Base-by-base conservation (phyloP, 2,113 vertebrate species). In the Cheilinus undulatus region DNA sequence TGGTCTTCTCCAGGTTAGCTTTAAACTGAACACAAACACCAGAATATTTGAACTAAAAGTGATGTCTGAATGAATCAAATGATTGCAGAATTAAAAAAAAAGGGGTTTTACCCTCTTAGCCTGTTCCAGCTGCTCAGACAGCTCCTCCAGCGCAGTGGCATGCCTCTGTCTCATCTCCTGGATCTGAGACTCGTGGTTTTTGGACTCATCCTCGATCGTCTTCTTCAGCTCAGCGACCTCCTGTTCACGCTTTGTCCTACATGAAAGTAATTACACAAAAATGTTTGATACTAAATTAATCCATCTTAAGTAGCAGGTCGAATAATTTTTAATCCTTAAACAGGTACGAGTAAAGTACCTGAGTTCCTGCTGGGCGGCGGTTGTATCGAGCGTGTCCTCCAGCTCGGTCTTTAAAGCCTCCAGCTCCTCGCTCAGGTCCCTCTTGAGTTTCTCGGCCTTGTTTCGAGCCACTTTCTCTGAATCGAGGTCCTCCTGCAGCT, bases 221-320 rank as follows among this genome's bases (percentile, higher is more conserved):
- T 98, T 99, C 93, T 99, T 99, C 78, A 99, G 92, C 59, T 99
- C 98, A 5, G 97, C 92, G 60, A 99, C 98, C 88, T 99, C 98
- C 89, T 98, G 97, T 54, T 99, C 98, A 40, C 98, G 94, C 72
- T 99, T 99, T 43, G 95, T 96, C 89, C 98, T 99, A 50, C 2
- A 73, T 11, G 11, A 61, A 32, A 48, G 30, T 9, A 60, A 6
- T 4, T 6, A 52, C 20, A 57, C 5, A 58, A 7, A 43, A 32
- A 17, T 3, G 19, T 26, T n/a, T n/a, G n/a, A n/a, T n/a, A n/a
- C n/a, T n/a, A n/a, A n/a, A n/a, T n/a, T n/a, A n/a, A n/a, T 36
- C 13, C 34, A 36, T 3, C 34, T n/a, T n/a, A n/a, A n/a, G n/a
- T n/a, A n/a, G n/a, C n/a, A n/a, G n/a, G n/a, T n/a, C n/a, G n/a